phyloP scores from a whole-genome alignment of 2,113 vertebrate genomes.

The Peromyscus polionotus region DNA sequence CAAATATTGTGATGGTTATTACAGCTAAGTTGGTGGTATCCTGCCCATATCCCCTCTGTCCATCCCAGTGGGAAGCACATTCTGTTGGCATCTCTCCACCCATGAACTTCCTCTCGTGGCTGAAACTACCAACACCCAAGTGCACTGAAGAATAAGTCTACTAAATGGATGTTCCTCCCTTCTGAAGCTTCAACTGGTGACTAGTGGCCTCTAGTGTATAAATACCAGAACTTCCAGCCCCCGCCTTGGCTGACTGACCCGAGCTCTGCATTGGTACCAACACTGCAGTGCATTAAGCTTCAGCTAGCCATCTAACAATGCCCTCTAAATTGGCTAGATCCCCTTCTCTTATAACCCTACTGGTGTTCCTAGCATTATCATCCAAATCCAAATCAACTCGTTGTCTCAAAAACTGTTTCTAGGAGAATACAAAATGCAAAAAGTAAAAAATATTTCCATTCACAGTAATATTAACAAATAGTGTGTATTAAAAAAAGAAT shows the following conservation, averaged over 20 bases:
- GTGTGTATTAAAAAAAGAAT: not conserved
- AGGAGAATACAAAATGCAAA: not conserved
- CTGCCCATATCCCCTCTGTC: not conserved
- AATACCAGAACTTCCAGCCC: not conserved
- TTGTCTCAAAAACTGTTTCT: constrained; percentile 5
- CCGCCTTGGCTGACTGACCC: not conserved
- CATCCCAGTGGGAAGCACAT: not conserved
- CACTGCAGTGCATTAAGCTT: not conserved
- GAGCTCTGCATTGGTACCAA: not conserved
- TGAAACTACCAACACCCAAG: constrained; percentile 27
- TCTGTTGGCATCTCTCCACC: not conserved
- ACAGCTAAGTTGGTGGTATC: not conserved
- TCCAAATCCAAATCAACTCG: constrained; percentile 46
- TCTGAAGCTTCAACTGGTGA: not conserved
- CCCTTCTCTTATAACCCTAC: not conserved
- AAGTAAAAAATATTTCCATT: not conserved
- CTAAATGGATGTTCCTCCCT: not conserved
- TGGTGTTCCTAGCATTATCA: not conserved
- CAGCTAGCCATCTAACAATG: not conserved
- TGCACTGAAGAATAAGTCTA: not conserved
- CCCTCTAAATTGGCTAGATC: not conserved
- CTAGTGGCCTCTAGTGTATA: not conserved
- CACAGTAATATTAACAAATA: constrained; percentile 2
- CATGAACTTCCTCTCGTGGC: not conserved
- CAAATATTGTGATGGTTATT: not conserved